Evolutionary conservation across 2,888 invertebrate genomes (phyloP), one percentile per base, ranked within the genome.

Genomic region (Cosmopolites sordidus): DNA sequence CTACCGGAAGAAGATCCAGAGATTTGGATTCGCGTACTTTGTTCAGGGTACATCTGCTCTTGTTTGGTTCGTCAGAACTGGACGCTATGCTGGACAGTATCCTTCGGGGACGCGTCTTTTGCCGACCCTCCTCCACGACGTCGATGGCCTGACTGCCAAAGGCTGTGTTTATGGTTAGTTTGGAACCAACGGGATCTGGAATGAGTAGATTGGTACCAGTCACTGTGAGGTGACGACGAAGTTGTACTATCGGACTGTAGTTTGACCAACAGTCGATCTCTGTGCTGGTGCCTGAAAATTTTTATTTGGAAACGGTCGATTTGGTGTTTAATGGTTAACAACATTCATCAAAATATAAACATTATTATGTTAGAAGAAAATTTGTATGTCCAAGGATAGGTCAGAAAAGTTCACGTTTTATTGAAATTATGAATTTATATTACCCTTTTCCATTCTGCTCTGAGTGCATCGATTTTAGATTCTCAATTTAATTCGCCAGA

Each of bases 51-150:
- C 66, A 63, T 48, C 70, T 67, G 54, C 73, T 73, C 51, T 65
- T 69, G 44, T 74, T 72, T 48, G 68, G 71, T 56, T 81, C 80
- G 60, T 80, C 82, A 52, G 79, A 79, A 55, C 83, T 83, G 40
- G 83, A 83, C 14, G 83, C 83, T 50, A 84, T 85, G 50, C 83
- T 83, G 47, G 83, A 83, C 45, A 85, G 33, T 22, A 58, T 43
- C 56, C 83, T 71, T 38, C 54, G 30, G 18, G 51, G 45, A 8
- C 56, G 48, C 3, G 41, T 30, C 62, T 56, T 61, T 30, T 60
- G 62, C 8, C 62, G 62, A 33, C 61, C 62, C 22, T 67, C 68
- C 14, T 51, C 55, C 0, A 58, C 56, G 1, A 61, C 63, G 48
- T 73, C 72, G 38, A 71, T 65, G 5, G 67, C 60, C 57, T 72